A percentile compares a stretch with the other conserved stretches of the same genome.
Conservation (phyloP, 2,797 vertebrate species). For the Poecilia picta region DNA sequence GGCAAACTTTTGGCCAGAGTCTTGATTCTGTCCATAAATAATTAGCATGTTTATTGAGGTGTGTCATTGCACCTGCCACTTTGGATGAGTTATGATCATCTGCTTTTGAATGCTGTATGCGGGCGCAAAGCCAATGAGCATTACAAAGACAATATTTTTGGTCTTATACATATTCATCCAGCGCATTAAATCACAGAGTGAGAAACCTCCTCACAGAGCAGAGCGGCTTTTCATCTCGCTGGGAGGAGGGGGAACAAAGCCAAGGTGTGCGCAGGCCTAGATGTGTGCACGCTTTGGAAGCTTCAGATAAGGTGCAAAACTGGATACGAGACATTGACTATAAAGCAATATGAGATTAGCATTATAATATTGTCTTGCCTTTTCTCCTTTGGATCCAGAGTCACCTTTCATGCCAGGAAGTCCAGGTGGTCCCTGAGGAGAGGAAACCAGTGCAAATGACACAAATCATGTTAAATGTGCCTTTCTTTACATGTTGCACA, state of each 20-base stretch:
- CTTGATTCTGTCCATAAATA: conserved; percentile 56
- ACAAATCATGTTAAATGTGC: not conserved
- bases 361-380: conserved; percentile 78
- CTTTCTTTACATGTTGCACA: not conserved
- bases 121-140: conserved; percentile 64
- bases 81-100: conserved; percentile 59
- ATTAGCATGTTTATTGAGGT: conserved; percentile 56
- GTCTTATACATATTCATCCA: conserved; percentile 64
- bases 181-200: conserved; percentile 52
- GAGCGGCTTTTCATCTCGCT: conserved; percentile 33
- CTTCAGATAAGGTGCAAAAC: conserved; percentile 56
- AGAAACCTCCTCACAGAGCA: conserved; percentile 35
- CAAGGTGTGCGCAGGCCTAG: conserved; percentile 22
- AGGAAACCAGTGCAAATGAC: conserved; percentile 33
- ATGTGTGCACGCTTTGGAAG: conserved; percentile 57
- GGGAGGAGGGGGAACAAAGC: conserved; percentile 32
- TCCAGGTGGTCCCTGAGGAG: conserved; percentile 92
- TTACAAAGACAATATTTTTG: conserved; percentile 59
- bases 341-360: conserved; percentile 70
- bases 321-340: conserved; percentile 65
- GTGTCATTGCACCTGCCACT: conserved; percentile 58
- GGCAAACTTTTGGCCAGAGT: not conserved
- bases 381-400: conserved; percentile 95
- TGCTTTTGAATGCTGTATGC: conserved; percentile 54
- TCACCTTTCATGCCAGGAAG: conserved; percentile 96